Conservation (phyloP, 1,140 invertebrate genomes). For the Mya arenaria region DNA sequence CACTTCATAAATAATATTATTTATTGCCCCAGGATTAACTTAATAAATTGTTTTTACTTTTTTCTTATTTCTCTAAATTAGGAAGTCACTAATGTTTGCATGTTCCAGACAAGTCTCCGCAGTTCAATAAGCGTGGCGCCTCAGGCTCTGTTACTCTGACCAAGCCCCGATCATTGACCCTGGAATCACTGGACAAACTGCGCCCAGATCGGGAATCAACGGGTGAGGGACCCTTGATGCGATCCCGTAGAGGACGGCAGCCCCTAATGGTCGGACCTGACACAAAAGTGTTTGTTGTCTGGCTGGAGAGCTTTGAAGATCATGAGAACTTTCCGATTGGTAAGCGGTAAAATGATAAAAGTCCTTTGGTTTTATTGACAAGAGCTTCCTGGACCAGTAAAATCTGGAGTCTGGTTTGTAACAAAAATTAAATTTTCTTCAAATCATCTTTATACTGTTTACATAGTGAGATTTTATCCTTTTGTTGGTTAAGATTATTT, state of each 20-base stretch:
- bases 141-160: conserved; percentile 33
- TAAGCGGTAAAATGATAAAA: too few relatives aligned
- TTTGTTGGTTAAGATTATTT: too few relatives aligned
- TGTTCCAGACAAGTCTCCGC: conserved; percentile 66
- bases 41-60: too few relatives aligned
- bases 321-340: conserved; percentile 93
- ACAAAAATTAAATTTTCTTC: too few relatives aligned
- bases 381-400: too few relatives aligned
- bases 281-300: conserved; percentile 94
- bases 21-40: too few relatives aligned
- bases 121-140: conserved; percentile 50
- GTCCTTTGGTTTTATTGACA: too few relatives aligned
- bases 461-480: neutral
- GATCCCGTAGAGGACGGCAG: conserved; percentile 66
- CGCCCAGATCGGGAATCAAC: conserved; percentile 66
- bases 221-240: conserved; percentile 58
- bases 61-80: too few relatives aligned
- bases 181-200: conserved; percentile 64
- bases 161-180: conserved; percentile 76
- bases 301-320: conserved; percentile 98
- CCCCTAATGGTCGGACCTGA: conserved; percentile 77
- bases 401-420: too few relatives aligned
- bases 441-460: too few relatives aligned
- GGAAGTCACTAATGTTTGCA: neutral
- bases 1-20: too few relatives aligned